Conservation (phyloP, 1,140 invertebrate genomes). For the Caenorhabditis briggsae region DNA sequence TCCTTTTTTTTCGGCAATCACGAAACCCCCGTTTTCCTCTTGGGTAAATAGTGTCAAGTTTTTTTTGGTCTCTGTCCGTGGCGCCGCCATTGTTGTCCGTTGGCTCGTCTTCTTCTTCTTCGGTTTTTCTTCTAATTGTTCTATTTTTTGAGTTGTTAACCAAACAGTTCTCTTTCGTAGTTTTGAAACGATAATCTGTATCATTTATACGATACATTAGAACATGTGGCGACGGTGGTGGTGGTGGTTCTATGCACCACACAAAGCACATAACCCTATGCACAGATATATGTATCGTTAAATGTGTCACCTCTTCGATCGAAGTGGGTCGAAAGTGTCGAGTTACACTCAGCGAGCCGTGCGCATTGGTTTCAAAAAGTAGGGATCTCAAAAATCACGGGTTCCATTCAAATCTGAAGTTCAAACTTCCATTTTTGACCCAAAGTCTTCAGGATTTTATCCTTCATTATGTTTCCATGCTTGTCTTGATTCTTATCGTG, state of each 20-base stretch:
- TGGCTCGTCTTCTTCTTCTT: not conserved
- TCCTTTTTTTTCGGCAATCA: constrained; percentile 40
- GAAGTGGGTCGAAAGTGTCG: constrained; percentile 6
- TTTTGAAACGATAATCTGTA: constrained; percentile 5
- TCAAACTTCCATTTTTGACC: too few relatives aligned
- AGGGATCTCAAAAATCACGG: too few relatives aligned
- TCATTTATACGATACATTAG: not conserved
- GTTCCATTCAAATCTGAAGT: too few relatives aligned
- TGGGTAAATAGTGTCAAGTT: constrained; percentile 54
- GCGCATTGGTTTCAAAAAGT: not conserved
- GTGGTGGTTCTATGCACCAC: not conserved
- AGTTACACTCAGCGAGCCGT: not conserved
- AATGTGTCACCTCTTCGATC: constrained; percentile 7
- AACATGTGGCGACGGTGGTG: constrained; percentile 3
- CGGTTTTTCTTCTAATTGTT: not conserved
- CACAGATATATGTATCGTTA: constrained; percentile 14
- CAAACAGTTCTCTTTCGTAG: not conserved
- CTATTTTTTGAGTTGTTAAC: not conserved
- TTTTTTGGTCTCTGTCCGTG: constrained; percentile 31
- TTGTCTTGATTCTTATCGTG: constrained; percentile 31
- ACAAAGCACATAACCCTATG: not conserved
- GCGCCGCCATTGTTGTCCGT: constrained; percentile 35
- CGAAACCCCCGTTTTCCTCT: not conserved
- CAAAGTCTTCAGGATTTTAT: not conserved
- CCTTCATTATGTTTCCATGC: not conserved